Evolutionary conservation across 2,888 invertebrate species (phyloP).

Genomic region (Chironomus tentans): DNA sequence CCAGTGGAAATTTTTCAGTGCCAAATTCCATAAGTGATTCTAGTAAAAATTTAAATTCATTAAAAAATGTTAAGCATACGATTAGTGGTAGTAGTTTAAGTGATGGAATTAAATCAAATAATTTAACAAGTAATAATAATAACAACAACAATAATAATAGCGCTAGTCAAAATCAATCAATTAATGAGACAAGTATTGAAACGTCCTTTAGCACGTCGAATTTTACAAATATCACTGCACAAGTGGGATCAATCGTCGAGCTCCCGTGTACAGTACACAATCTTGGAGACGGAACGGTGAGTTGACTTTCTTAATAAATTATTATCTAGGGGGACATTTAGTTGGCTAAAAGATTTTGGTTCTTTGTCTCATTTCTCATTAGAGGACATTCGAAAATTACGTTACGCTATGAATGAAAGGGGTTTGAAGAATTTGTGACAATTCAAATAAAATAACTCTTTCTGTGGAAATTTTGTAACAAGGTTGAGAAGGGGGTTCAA

Average conservation of each 20-base stretch:
- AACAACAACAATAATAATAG: neutral
- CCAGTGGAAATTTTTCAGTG: neutral
- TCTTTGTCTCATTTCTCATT: too few species aligned
- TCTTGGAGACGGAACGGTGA: conserved; percentile 46
- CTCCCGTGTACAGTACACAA: conserved; percentile 46
- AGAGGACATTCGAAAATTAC: too few species aligned
- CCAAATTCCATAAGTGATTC: conserved; percentile 23
- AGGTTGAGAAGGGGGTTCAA: too few species aligned
- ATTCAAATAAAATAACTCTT: too few species aligned
- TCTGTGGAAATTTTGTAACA: too few species aligned
- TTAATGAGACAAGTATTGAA: conserved; percentile 30
- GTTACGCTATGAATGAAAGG: too few species aligned
- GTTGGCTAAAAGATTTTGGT: too few species aligned
- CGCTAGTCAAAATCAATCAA: neutral
- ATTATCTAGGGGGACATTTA: too few species aligned
- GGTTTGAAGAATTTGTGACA: too few species aligned
- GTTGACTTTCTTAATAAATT: conserved; percentile 28
- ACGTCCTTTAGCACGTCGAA: conserved; percentile 45
- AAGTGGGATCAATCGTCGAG: conserved; percentile 45
- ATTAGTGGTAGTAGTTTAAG: conserved; percentile 1
- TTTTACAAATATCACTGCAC: conserved; percentile 44
- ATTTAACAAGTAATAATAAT: neutral
- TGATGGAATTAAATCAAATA: conserved; percentile 11
- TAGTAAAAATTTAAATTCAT: conserved; percentile 6
- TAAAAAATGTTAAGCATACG: conserved; percentile 5